These are phyloP conservation scores for Stichodactyla helianthus DNA, from an alignment of 64 coral and sea anemone genomes.

Conservation along the genomic window DNA sequence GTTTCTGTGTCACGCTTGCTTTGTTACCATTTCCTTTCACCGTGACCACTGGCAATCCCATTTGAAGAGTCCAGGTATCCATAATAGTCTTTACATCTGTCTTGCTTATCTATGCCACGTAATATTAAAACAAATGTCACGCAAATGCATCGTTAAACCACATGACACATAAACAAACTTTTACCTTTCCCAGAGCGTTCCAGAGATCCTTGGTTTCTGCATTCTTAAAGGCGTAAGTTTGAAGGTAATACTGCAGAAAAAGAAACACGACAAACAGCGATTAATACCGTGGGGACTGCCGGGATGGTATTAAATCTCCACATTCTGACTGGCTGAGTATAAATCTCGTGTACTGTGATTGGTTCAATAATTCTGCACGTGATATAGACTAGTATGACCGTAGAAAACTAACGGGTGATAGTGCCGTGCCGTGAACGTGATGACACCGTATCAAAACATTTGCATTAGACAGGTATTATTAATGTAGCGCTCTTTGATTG, in stretches of 20 bases:
- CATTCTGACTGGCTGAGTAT: too few relatives aligned
- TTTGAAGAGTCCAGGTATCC: conserved; percentile 97
- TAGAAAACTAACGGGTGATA: too few relatives aligned
- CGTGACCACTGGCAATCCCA: conserved; percentile 88
- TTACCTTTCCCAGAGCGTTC: conserved; percentile 74
- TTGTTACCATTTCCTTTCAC: conserved; percentile 35
- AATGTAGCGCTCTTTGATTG: too few relatives aligned
- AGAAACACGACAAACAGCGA: background rate
- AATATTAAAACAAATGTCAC: background rate
- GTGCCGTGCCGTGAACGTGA: too few relatives aligned
- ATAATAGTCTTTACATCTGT: conserved; percentile 78
- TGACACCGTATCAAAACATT: too few relatives aligned
- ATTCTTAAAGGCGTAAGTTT: conserved; percentile 68
- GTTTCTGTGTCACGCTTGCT: conserved; percentile 57
- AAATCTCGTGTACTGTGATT: too few relatives aligned
- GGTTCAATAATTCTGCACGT: too few relatives aligned
- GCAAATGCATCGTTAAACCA: background rate
- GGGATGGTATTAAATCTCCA: too few relatives aligned
- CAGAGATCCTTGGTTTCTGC: conserved; percentile 92
- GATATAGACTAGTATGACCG: too few relatives aligned
- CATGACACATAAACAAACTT: background rate
- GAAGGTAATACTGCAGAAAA: conserved; percentile 72
- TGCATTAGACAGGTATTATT: too few relatives aligned
- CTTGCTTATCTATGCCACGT: conserved; percentile 23
- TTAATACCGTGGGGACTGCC: too few relatives aligned